phyloP scores from a whole-genome alignment of 1,140 invertebrate genomes.

The Paralvinella palmiformis region DNA sequence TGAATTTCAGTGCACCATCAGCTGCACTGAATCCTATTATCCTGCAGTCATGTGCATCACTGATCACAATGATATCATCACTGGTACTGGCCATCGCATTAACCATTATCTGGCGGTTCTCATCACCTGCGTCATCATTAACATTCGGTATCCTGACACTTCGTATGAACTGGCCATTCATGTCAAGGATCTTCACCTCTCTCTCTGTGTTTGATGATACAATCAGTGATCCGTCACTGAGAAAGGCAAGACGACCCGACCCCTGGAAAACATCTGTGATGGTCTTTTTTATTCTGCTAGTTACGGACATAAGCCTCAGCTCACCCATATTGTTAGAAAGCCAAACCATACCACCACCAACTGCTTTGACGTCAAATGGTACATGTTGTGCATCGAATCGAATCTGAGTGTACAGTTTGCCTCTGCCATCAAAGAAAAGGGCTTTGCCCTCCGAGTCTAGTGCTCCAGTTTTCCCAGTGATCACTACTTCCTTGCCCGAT shows the following conservation, averaged over 20 bases:
- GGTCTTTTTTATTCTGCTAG: not conserved
- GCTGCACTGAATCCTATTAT: too few species aligned
- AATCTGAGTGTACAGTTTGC: not conserved
- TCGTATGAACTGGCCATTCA: not conserved
- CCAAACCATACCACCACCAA: not conserved
- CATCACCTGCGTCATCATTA: not conserved
- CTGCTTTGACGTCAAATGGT: not conserved
- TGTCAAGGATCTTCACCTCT: not conserved
- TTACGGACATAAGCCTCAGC: not conserved
- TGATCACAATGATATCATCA: not conserved
- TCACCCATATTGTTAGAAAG: conserved; percentile 8
- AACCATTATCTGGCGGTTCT: not conserved
- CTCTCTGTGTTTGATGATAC: not conserved
- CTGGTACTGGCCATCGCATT: not conserved
- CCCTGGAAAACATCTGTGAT: conserved; percentile 2
- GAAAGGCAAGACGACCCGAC: conserved; percentile 1
- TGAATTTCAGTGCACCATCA: not conserved
- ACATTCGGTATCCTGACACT: not conserved
- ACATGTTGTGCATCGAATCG: not conserved
- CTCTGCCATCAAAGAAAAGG: not conserved
- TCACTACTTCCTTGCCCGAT: not conserved
- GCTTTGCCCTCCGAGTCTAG: not conserved
- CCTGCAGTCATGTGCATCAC: too few species aligned
- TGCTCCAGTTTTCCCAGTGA: conserved; percentile 5
- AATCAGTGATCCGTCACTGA: not conserved